Conservation (phyloP, 2,797 vertebrate genomes). For the Allobates femoralis region DNA sequence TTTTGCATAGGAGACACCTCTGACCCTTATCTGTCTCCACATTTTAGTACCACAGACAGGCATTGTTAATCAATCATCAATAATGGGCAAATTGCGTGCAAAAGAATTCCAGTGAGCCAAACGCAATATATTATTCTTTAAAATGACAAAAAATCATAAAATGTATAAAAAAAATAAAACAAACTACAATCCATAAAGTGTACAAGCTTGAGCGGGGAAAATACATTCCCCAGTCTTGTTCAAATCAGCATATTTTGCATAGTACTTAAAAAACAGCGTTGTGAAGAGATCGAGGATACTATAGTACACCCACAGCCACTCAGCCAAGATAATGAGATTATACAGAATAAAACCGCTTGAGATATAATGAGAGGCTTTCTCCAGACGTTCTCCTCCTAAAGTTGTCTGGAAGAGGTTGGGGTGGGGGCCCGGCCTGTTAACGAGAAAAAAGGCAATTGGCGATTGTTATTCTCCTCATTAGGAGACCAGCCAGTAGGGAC, state of each 20-base stretch:
- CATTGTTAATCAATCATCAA: background rate
- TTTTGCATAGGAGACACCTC: background rate
- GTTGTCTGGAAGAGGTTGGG: background rate
- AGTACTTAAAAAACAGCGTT: slow-evolving; percentile 26
- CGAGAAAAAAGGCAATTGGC: slow-evolving; percentile 16
- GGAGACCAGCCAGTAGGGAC: background rate
- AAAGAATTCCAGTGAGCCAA: background rate
- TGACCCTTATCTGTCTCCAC: background rate
- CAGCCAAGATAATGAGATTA: slow-evolving; percentile 66
- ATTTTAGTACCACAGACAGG: background rate
- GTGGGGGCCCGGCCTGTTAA: slow-evolving; percentile 31
- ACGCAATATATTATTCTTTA: background rate
- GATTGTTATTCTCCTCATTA: slow-evolving; percentile 29
- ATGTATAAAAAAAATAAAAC: background rate
- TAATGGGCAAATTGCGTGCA: background rate
- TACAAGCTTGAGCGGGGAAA: background rate
- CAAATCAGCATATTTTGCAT: slow-evolving; percentile 44
- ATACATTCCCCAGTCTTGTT: slow-evolving; percentile 18
- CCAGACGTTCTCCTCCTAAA: slow-evolving; percentile 44
- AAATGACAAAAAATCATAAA: background rate
- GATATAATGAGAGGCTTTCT: slow-evolving; percentile 66
- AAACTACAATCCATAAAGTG: background rate
- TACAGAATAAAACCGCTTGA: slow-evolving; percentile 63
- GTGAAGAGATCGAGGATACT: slow-evolving; percentile 16
- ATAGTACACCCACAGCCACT: slow-evolving; percentile 53